A percentile compares a stretch with the other conserved stretches of the same genome.
Conservation (phyloP, 2,797 vertebrate species). For the Tiaroga cobitis region DNA sequence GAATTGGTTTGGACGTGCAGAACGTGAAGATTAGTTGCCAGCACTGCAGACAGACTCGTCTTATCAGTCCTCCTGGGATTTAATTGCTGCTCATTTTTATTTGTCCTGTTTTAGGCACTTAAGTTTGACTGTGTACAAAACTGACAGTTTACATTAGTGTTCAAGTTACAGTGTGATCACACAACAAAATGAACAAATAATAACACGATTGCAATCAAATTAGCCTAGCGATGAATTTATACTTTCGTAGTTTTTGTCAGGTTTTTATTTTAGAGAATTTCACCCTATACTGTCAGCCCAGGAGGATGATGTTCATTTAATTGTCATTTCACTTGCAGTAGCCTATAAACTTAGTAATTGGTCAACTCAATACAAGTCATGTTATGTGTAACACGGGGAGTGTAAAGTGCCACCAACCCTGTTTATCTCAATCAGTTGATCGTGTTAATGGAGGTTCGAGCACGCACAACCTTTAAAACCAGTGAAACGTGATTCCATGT, state of each 20-base stretch:
- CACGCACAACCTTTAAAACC: conserved; percentile 20
- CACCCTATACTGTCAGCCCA: background rate
- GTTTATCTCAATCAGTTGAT: conserved; percentile 9
- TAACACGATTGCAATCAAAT: background rate
- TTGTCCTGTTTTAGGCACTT: background rate
- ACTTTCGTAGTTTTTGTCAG: background rate
- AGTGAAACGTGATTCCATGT: conserved; percentile 55
- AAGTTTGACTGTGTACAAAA: conserved; percentile 6
- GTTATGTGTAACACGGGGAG: background rate
- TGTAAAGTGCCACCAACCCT: background rate
- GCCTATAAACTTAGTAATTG: background rate
- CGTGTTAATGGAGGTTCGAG: background rate
- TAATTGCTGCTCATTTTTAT: conserved; percentile 33
- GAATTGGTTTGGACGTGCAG: conserved; percentile 61
- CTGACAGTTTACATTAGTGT: background rate
- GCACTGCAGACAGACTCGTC: conserved; percentile 16
- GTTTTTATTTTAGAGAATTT: background rate
- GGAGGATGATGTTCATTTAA: background rate
- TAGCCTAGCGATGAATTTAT: background rate
- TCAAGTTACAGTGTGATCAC: background rate
- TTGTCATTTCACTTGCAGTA: background rate
- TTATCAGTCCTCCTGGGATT: conserved; percentile 43
- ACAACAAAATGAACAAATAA: background rate
- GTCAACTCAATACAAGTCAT: background rate
- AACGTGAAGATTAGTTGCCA: conserved; percentile 28